Evolutionary conservation across 1,140 invertebrate species (phyloP), one percentile per base, ranked within the genome.

Genomic region (Lordiphosa clarofinis): DNA sequence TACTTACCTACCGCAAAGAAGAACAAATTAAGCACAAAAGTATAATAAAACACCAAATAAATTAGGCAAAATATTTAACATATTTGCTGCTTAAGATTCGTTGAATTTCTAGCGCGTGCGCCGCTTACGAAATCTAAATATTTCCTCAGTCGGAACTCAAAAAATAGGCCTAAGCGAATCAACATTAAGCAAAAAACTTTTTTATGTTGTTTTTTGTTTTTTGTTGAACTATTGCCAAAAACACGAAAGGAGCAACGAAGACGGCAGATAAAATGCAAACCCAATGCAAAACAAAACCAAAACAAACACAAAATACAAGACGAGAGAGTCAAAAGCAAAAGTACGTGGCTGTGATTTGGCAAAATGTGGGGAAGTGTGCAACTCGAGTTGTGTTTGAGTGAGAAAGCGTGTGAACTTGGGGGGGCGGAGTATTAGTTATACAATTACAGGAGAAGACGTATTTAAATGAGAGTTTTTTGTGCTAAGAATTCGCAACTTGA

Each of bases 151-250:
- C 49, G 37, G 37, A n/a, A 48, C 56, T 15, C 42, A 35, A 52
- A 63, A 67, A 81, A 63, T 68, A 81, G 75, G 75, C 76, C 75
- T 81, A 81, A 58, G 57, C 75, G 75, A 81, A 81, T 81, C 67
- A 82, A 75, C 72, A 72, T 72, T 72, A 72, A 81, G 76, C 75
- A 72, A 66, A 58, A 63, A 52, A n/a, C n/a, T n/a, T n/a, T n/a
- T n/a, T n/a, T n/a, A n/a, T n/a, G n/a, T n/a, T n/a, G n/a, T n/a
- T n/a, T n/a, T 81, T 67, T 56, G 53, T 53, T 57, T 49, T 52
- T 66, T 11, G 43, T 46, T 70, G 60, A 79, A 69, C 47, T 52
- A 43, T 63, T 81, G 70, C 71, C 76, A 71, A 75, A 71, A 82
- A 60, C 50, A 74, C 61, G 57, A 75, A 42, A 71, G 13, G 35